Evolutionary conservation across 2,113 vertebrate species (phyloP), one percentile per base, ranked within the genome.

Genomic region (Callaeas wilsoni): DNA sequence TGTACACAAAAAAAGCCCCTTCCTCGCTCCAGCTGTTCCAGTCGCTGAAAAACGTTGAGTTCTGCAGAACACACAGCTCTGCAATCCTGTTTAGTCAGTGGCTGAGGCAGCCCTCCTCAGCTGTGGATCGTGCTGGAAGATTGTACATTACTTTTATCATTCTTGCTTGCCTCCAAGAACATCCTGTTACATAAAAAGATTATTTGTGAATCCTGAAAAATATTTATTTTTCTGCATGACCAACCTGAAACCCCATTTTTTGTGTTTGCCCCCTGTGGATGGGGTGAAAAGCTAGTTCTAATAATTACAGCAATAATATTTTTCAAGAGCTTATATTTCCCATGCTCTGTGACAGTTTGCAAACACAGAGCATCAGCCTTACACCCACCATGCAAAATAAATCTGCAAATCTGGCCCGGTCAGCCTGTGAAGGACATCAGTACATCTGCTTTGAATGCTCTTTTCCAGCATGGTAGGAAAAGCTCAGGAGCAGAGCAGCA

Each of bases 11-110:
- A 74, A 79, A 83, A 56, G 30, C n/a, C 83, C 41, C 65, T 83
- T 85, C 79, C 70, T 75, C 78, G 16, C 70, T 82, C 70, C 69
- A 32, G 17, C 56, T 55, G 53, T 37, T 89, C 47, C 62, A 73
- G 12, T 29, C 44, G 13, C 41, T 42, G 53, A 42, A 92, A 91
- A 75, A 53, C 15, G 37, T 50, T 46, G 46, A 79, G 52, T 78
- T 92, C 46, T 83, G 57, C 52, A 84, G 69, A 94, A 22, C 39
- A 74, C 39, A 70, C 25, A 44, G 19, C 65, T 37, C 84, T 87
- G 78, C 78, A 82, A 32, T 65, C 30, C n/a, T 37, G 16, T 73
- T 90, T 89, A 79, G 69, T 55, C 46, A 47, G 42, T 0, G 2
- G 1, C 20, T 53, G 27, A 76, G 29, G 78, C 18, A 94, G 49